phyloP scores from a whole-genome alignment of 2,888 invertebrate species.

The Gymnosoma rotundatum region DNA sequence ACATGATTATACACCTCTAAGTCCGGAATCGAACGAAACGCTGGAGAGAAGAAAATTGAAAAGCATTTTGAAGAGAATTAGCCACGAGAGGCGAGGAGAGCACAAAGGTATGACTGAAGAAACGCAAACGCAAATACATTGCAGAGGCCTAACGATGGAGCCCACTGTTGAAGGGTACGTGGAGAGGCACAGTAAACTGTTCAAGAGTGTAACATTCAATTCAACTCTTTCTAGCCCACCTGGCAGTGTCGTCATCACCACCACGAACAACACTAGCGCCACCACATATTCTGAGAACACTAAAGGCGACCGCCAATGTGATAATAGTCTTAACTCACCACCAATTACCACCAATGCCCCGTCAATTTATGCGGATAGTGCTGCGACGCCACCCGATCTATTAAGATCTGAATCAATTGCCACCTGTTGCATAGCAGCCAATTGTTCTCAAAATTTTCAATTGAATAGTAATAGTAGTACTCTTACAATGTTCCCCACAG shows the following conservation, averaged over 20 bases:
- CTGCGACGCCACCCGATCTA: conserved; percentile 53
- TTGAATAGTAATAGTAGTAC: conserved; percentile 54
- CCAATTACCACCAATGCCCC: conserved; percentile 15
- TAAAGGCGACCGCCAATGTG: conserved; percentile 22
- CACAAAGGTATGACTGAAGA: conserved; percentile 30
- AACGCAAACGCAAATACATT: conserved; percentile 81
- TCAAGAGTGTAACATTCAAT: conserved; percentile 95
- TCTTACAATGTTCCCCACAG: conserved; percentile 57
- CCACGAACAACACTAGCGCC: not conserved
- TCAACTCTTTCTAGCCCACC: conserved; percentile 93
- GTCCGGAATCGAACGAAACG: conserved; percentile 91
- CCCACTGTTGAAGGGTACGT: conserved; percentile 95
- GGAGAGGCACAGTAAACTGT: conserved; percentile 92
- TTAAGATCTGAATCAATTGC: conserved; percentile 56
- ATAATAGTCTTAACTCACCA: conserved; percentile 15
- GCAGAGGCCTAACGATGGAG: conserved; percentile 88
- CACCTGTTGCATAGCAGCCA: conserved; percentile 72
- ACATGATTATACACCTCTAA: conserved; percentile 81
- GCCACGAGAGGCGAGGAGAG: conserved; percentile 83
- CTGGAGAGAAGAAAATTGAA: conserved; percentile 91
- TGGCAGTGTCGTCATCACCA: conserved; percentile 80
- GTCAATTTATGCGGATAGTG: conserved; percentile 40
- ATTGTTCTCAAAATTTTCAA: conserved; percentile 56
- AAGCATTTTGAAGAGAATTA: conserved; percentile 92
- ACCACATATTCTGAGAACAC: conserved; percentile 11